Evolutionary conservation across 2,888 invertebrate genomes (phyloP).

Genomic region (Barypeithes pellucidus): DNA sequence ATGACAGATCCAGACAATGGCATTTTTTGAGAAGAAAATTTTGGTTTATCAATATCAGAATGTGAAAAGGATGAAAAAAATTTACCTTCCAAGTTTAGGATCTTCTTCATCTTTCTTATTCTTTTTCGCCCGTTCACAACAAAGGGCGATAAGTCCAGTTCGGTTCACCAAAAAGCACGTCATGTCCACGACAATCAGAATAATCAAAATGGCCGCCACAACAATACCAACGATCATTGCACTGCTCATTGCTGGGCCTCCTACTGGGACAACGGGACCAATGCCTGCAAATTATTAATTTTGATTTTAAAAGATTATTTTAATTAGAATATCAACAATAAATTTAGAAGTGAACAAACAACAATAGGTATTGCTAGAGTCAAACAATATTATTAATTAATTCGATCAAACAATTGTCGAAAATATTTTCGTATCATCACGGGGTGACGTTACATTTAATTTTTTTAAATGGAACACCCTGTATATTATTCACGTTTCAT

Average conservation of each 20-base stretch:
- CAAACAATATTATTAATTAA: too few relatives aligned
- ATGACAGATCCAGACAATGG: too few relatives aligned
- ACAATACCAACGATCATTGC: constrained; percentile 90
- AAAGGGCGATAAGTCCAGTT: constrained; percentile 80
- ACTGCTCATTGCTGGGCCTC: constrained; percentile 77
- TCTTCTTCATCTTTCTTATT: constrained; percentile 86
- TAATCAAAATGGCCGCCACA: constrained; percentile 84
- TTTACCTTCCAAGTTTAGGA: constrained; percentile 88
- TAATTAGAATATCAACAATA: background rate
- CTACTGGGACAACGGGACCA: constrained; percentile 64
- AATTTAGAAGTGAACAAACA: background rate
- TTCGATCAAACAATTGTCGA: too few relatives aligned
- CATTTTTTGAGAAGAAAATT: too few relatives aligned
- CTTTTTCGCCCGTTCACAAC: constrained; percentile 77
- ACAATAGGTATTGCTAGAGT: constrained; percentile 7
- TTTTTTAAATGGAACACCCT: too few relatives aligned
- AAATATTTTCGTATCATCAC: too few relatives aligned
- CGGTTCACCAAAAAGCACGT: constrained; percentile 81
- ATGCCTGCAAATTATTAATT: constrained; percentile 56
- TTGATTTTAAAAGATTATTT: background rate
- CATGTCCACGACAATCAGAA: constrained; percentile 89
- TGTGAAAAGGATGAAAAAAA: background rate
- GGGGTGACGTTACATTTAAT: too few relatives aligned
- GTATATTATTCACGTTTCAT: too few relatives aligned
- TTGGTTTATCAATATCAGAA: background rate